Base-by-base conservation (phyloP, 2,113 vertebrate genomes). In the Meleagris gallopavo region DNA sequence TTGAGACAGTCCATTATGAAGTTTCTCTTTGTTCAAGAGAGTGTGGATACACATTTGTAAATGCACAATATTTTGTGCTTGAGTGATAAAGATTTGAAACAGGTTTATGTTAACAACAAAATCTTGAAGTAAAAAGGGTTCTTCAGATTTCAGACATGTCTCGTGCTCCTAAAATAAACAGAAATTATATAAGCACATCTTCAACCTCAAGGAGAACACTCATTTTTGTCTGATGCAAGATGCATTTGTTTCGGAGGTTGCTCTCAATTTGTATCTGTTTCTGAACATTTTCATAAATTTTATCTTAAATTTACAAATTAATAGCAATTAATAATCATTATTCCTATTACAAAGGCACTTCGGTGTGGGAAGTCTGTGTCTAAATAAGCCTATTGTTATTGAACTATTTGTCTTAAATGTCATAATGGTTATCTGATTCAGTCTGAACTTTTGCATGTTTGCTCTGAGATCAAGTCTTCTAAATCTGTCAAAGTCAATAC, bases 401-500 rank as follows among this genome's bases (percentile, higher is more conserved):
- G 83, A 93, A 83, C 83, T 90, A 79, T 86, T 94, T 86, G 89
- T 94, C 87, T 57, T 54, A 88, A 89, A 92, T 91, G 61, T 30
- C 0, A 0, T 65, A 88, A 89, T 1, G 0, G 73, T 88, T 94
- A 94, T 86, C 75, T 86, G 83, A 94, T 90, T 91, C 88, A 86
- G 76, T 34, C 54, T 95, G 94, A 95, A 96, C 95, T 94, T 94
- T 84, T 75, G 85, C n/a, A 61, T 91, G 70, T 82, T 96, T 95
- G 45, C 90, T 64, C 58, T 82, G 88, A 92, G 83, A 90, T 86
- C 91, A 95, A 86, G 29, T 65, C 85, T 81, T 89, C 57, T 93
- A 93, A 86, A 94, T 88, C 89, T 74, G 66, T 95, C 86, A 94
- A 93, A 87, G 74, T 76, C 57, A 96, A 77, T 65, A 58, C 74